Base-by-base conservation (phyloP, 2,888 invertebrate genomes). In the Geotrupes spiniger region DNA sequence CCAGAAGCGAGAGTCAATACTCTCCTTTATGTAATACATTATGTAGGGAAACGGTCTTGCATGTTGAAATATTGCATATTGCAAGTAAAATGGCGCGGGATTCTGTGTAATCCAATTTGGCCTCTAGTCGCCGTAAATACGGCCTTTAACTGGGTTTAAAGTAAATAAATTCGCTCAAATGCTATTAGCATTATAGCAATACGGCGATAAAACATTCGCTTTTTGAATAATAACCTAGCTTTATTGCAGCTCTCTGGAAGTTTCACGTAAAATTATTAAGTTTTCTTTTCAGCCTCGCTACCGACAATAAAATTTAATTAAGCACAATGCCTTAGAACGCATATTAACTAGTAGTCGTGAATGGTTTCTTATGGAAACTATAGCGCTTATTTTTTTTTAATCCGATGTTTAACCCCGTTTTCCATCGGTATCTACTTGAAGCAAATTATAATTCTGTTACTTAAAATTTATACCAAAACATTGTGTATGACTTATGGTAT, bases 121-220 rank as follows among this genome's bases (percentile, higher is more conserved):
- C 52, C 54, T 51, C 50, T 44, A 52, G 55, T 56, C 58, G 49
- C 50, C 58, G 62, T 60, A 61, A 59, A 63, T 61, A 59, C 51
- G 51, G 55, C 51, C 33, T 33, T 33, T 33, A 33, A 33, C 39
- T 28, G 42, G 28, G 29, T 42, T 51, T 38, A 46, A 42, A 51
- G 41, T 60, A 63, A 64, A 64, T 65, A 64, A 64, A 63, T 64
- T 63, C 58, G 41, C 54, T 53, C 43, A 52, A 59, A 61, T 54
- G 57, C 59, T 58, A 61, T 63, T 63, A 63, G 61, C 56, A 60
- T 63, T 63, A 63, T 58, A 49, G 58, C 60, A 59, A 58, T 58
- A 57, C 59, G 61, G 56, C 60, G 56, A 57, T 59, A 59, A 57
- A 60, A 57, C 61, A 59, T 59, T 33, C 33, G 33, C 14, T 15